These are phyloP conservation scores for Drosophila malerkotliana DNA, from an alignment of 1,140 invertebrate species.

Conservation along the genomic window DNA sequence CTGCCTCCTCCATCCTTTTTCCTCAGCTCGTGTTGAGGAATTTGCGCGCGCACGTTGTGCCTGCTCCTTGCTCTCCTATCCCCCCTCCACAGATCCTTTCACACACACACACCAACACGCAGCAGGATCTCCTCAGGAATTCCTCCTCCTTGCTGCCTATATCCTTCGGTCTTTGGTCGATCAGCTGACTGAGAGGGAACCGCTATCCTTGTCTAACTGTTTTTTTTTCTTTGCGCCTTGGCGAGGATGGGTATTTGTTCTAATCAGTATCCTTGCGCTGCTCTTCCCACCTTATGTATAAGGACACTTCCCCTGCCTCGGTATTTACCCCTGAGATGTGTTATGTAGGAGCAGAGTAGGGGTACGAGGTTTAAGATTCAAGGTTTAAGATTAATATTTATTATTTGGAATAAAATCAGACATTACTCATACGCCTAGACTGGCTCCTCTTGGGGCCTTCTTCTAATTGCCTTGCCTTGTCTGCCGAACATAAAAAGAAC, in stretches of 20 bases:
- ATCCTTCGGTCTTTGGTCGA: constrained; percentile 61
- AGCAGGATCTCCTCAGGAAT: constrained; percentile 65
- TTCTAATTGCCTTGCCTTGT: constrained; percentile 13
- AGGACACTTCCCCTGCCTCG: constrained; percentile 42
- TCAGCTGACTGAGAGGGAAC: constrained; percentile 65
- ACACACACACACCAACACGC: constrained; percentile 59
- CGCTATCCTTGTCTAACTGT: constrained; percentile 74
- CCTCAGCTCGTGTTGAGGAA: constrained; percentile 73
- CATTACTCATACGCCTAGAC: constrained; percentile 43
- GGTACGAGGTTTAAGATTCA: neutral
- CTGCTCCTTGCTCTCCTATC: constrained; percentile 48
- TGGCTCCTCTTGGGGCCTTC: constrained; percentile 28
- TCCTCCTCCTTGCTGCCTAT: constrained; percentile 57
- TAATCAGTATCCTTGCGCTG: constrained; percentile 67
- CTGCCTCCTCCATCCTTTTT: constrained; percentile 27
- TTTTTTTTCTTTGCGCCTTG: constrained; percentile 14
- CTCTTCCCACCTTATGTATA: constrained; percentile 52
- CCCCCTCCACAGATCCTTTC: constrained; percentile 43
- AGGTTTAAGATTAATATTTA: neutral
- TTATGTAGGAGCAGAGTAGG: too few species aligned
- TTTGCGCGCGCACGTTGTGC: constrained; percentile 70
- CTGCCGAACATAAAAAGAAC: neutral
- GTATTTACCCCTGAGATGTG: constrained; percentile 37
- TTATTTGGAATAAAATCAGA: neutral
- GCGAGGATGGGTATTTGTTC: constrained; percentile 39